These are phyloP conservation scores for Vultur gryphus DNA, from an alignment of 2,797 vertebrate genomes.

Conservation along the genomic window DNA sequence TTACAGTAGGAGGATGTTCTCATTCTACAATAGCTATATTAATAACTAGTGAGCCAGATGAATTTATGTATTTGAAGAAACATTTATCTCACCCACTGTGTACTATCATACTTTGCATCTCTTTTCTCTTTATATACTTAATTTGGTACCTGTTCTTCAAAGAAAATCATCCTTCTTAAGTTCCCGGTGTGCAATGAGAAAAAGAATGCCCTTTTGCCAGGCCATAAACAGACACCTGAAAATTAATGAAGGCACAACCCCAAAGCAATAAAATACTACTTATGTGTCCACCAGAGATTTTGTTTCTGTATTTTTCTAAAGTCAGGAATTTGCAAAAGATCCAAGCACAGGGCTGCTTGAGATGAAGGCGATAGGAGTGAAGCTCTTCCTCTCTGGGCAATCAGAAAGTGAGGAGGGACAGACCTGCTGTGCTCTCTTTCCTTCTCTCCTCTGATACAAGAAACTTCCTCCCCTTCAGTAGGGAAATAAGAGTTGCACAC, in stretches of 20 bases:
- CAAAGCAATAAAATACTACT: background rate
- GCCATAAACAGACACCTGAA: background rate
- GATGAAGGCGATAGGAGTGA: background rate
- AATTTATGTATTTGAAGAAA: background rate
- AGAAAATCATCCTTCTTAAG: background rate
- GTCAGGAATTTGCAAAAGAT: background rate
- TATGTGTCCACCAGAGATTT: background rate
- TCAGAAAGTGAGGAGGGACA: background rate
- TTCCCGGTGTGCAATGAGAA: background rate
- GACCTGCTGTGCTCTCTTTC: background rate
- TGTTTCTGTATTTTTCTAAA: background rate
- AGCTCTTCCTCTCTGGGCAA: background rate
- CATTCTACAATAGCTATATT: background rate
- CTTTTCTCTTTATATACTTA: background rate
- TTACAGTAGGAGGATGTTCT: background rate
- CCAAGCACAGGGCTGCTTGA: background rate
- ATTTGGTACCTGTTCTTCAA: background rate
- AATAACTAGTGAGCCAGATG: background rate
- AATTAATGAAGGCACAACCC: background rate
- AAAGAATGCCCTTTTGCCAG: background rate
- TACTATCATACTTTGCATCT: background rate
- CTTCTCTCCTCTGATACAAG: background rate
- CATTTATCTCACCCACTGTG: background rate
- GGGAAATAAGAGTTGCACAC: background rate
- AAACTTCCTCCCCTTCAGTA: background rate